These are phyloP conservation scores for Pelosia muscerda DNA, from an alignment of 2,888 invertebrate species.

Conservation along the genomic window DNA sequence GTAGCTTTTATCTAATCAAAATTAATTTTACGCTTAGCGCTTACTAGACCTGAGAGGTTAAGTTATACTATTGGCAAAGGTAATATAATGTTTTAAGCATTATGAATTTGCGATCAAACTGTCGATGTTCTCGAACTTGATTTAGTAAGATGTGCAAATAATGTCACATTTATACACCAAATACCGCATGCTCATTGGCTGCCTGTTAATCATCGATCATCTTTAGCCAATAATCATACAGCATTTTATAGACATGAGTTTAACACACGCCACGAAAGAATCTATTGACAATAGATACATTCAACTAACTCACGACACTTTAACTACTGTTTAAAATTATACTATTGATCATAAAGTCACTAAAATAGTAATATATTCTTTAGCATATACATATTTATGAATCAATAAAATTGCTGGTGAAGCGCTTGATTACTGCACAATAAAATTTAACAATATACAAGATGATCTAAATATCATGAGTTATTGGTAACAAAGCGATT, in stretches of 20 bases:
- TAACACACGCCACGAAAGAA: neutral
- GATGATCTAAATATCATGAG: constrained; percentile 25
- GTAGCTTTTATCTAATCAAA: constrained; percentile 13
- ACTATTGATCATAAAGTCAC: neutral
- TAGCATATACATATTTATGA: neutral
- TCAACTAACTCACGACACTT: neutral
- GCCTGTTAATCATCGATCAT: neutral
- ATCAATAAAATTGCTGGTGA: neutral
- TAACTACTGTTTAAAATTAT: constrained; percentile 1
- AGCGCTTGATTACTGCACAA: neutral
- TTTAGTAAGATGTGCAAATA: too few species aligned
- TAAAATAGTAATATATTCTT: neutral
- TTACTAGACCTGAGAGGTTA: constrained; percentile 12
- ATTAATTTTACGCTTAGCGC: constrained; percentile 16
- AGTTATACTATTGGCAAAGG: neutral
- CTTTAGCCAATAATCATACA: neutral
- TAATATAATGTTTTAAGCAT: neutral
- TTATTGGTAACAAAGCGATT: constrained; percentile 26
- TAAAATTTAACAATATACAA: constrained; percentile 2
- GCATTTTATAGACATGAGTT: neutral
- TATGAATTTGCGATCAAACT: neutral
- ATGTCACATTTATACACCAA: too few species aligned
- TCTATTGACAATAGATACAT: neutral
- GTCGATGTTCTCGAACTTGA: too few species aligned
- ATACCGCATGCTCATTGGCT: neutral